Percentiles rank a stretch among this genome's conserved stretches.
Evolutionary conservation across 2,797 vertebrate genomes (phyloP).

Genomic region (Megalops cyprinoides): DNA sequence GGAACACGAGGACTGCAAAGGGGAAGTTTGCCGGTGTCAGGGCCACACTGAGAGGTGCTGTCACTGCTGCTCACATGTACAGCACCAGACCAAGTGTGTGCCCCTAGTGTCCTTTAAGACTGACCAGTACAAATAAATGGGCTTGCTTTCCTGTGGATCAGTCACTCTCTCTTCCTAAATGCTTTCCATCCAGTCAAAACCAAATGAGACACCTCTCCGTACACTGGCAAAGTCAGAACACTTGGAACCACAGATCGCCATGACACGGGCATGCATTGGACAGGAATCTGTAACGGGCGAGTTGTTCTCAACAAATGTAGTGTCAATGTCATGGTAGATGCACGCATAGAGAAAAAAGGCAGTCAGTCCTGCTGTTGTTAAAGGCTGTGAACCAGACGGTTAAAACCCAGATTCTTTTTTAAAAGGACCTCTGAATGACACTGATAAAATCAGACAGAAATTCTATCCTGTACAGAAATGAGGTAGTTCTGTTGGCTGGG

Average conservation of each 20-base stretch:
- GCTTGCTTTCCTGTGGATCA: neutral
- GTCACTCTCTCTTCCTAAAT: neutral
- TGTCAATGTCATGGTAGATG: slow-evolving; percentile 19
- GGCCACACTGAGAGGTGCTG: neutral
- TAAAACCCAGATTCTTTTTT: slow-evolving; percentile 48
- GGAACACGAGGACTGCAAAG: neutral
- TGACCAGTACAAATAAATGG: neutral
- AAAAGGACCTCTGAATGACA: slow-evolving; percentile 57
- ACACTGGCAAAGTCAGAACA: neutral
- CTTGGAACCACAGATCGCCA: neutral
- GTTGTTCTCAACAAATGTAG: neutral
- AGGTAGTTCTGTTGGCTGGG: slow-evolving; percentile 77
- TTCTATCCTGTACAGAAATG: slow-evolving; percentile 70
- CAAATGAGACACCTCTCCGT: neutral
- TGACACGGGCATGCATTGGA: too few relatives aligned
- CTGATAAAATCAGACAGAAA: slow-evolving; percentile 58
- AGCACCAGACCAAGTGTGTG: neutral
- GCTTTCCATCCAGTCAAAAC: neutral
- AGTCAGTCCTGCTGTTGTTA: slow-evolving; percentile 52
- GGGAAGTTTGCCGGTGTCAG: slow-evolving; percentile 4
- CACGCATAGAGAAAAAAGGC: slow-evolving; percentile 49
- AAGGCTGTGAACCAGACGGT: slow-evolving; percentile 54
- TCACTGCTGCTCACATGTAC: neutral
- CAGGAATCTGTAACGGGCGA: neutral
- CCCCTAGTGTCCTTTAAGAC: neutral